phyloP scores from a whole-genome alignment of 2,797 vertebrate species.

The Sparidentex hasta region DNA sequence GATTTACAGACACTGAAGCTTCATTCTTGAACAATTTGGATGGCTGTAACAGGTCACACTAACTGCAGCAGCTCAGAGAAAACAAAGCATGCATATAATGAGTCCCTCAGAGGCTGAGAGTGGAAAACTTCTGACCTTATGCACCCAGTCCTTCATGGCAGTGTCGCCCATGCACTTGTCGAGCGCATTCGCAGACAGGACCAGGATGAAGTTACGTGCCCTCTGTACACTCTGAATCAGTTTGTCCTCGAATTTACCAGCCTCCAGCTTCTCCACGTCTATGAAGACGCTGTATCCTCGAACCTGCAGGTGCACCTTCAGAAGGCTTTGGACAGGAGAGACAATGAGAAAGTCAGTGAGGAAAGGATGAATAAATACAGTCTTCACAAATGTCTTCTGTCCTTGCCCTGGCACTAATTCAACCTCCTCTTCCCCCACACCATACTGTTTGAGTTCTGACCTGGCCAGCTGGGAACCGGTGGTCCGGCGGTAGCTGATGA shows the following conservation, averaged over 20 bases:
- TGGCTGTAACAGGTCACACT: too few species aligned
- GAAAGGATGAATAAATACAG: background rate
- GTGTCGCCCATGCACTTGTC: constrained; percentile 96
- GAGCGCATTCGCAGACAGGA: constrained; percentile 91
- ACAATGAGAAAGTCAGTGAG: background rate
- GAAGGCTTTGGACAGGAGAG: constrained; percentile 83
- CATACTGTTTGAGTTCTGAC: constrained; percentile 73
- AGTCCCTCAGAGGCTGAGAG: background rate
- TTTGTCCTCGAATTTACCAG: constrained; percentile 97
- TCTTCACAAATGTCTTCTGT: too few species aligned
- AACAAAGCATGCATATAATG: too few species aligned
- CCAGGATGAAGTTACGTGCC: constrained; percentile 95
- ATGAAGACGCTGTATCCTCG: constrained; percentile 97
- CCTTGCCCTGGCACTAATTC: background rate
- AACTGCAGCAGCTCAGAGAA: too few species aligned
- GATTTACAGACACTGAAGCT: too few species aligned
- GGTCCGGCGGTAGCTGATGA: constrained; percentile 96
- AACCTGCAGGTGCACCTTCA: constrained; percentile 98
- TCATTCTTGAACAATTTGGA: too few species aligned
- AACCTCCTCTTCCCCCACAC: background rate
- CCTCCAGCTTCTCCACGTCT: constrained; percentile 97
- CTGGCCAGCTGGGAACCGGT: constrained; percentile 97
- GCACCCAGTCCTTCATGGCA: constrained; percentile 97
- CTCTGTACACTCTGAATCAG: constrained; percentile 93
- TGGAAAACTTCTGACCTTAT: constrained; percentile 89